Evolutionary conservation across 2,113 vertebrate genomes (phyloP), one percentile per base, ranked within the genome.

Genomic region (Callospermophilus lateralis): DNA sequence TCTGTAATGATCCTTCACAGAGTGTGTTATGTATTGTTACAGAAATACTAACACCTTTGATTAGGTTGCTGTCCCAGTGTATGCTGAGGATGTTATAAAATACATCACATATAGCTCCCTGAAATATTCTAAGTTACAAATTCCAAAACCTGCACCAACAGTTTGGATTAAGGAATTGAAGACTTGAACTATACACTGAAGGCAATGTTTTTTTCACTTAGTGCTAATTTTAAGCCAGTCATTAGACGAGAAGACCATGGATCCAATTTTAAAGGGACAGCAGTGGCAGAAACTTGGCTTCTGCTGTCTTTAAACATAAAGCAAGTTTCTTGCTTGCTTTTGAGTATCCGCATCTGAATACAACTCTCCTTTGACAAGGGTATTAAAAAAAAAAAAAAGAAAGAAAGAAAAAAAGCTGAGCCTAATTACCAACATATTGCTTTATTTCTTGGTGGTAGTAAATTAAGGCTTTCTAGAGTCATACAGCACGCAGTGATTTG

Each of bases 361-460:
- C 10, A 37, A 61, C 4, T 37, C 7, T 92, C 16, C 20, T 94
- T 17, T 8, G 48, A 65, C 7, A 83, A 89, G 45, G 24, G 37
- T 34, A 80, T 65, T 61, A 95, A 92, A 95, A 95, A 92, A 30
- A 84, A 96, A 89, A 28, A 81, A 95, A 86, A 39, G 5, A 42
- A 45, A 45, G 42, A 45, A 45, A 45, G 45, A 45, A 45, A 89
- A 28, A 81, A 95, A 89, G 53, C 77, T 67, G 30, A 94, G 84
- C 37, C 73, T 10, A 3, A 93, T 98, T 98, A 98, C 95, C 98
- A 98, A 99, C 98, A 98, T 98, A 98, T 98, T 98, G 98, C 98
- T 99, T 99, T 99, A 99, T 99, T 99, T 98, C 98, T 98, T 94
- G 98, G 98, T 98, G 99, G 98, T 98, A 98, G 98, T 98, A 98